Base-by-base conservation (phyloP, 2,797 vertebrate genomes). In the Xenopus petersii region DNA sequence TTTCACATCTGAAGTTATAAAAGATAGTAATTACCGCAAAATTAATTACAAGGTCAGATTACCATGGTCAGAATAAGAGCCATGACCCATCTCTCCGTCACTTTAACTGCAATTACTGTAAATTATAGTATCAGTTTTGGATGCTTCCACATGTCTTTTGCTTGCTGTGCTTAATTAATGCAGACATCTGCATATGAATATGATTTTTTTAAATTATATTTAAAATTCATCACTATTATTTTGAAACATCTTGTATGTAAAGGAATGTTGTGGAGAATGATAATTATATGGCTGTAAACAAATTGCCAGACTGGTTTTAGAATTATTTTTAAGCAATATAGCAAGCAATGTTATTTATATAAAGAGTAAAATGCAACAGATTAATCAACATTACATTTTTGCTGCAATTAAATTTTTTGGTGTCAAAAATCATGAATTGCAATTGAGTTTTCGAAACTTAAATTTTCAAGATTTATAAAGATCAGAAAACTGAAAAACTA, bases 41-140 rank as follows among this genome's bases (percentile, higher is more conserved):
- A 78, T 73, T 69, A 69, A 78, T 78, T 78, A 73, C 51, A 69
- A 78, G 71, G 75, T 78, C 65, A 73, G 36, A 73, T 69, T 64
- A 69, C 67, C 61, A 46, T 78, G 75, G 70, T 73, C 75, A 78
- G 70, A 73, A 73, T 59, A 69, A 69, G 60, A 56, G 75, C 65
- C 65, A 58, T 73, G 70, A 73, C 70, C 75, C 71, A 73, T 51
- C 49, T 51, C 49, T 51, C 49, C 3, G 10, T 68, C 70, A 68
- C 21, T 78, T 68, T 78, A 69, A 47, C 75, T 69, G 42, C 68
- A 78, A 78, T 78, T 78, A 65, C 42, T 36, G 42, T 49, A 78
- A 78, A 78, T 78, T 78, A 78, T 59, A 78, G 65, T 59, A 73
- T 69, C n/a, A 64, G 36, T 64, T 64, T 72, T 73, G 65, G 70